Conservation (phyloP, 2,888 invertebrate genomes). For the Rhagium mordax region DNA sequence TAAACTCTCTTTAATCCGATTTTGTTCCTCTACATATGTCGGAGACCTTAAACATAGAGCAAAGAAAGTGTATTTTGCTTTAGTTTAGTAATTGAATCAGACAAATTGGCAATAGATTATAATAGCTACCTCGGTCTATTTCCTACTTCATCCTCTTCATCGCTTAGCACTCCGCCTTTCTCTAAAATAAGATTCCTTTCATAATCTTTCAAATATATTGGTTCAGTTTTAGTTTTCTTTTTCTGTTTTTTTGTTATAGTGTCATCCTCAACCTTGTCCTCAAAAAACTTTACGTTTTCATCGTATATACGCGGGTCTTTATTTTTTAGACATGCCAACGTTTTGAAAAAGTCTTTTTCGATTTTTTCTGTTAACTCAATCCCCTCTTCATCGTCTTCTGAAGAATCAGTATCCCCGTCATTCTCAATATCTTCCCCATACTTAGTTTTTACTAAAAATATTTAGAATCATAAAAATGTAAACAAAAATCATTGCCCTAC, state of each 20-base stretch:
- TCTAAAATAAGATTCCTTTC: conserved; percentile 83
- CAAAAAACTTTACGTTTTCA: conserved; percentile 80
- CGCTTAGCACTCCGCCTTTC: conserved; percentile 74
- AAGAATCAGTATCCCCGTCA: conserved; percentile 71
- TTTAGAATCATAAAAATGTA: no score
- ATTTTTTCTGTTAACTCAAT: conserved; percentile 76
- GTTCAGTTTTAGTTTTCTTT: conserved; percentile 71
- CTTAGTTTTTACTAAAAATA: conserved; percentile 79
- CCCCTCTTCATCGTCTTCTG: conserved; percentile 79
- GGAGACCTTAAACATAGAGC: conserved; percentile 64
- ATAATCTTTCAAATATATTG: conserved; percentile 83
- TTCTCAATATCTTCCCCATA: conserved; percentile 77
- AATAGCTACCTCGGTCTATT: conserved; percentile 22
- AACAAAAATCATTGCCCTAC: conserved; percentile 74
- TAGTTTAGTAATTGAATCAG: neutral
- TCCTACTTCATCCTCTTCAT: conserved; percentile 66
- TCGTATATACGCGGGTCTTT: conserved; percentile 94
- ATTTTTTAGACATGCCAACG: conserved; percentile 87
- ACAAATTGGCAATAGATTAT: neutral
- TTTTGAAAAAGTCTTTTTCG: conserved; percentile 91
- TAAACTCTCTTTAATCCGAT: conserved; percentile 77
- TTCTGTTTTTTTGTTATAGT: conserved; percentile 57
- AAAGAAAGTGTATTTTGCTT: no score
- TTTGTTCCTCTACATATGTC: conserved; percentile 80
- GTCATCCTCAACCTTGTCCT: conserved; percentile 43